Base-by-base conservation (phyloP, 2,113 vertebrate genomes). In the Cercocebus atys region DNA sequence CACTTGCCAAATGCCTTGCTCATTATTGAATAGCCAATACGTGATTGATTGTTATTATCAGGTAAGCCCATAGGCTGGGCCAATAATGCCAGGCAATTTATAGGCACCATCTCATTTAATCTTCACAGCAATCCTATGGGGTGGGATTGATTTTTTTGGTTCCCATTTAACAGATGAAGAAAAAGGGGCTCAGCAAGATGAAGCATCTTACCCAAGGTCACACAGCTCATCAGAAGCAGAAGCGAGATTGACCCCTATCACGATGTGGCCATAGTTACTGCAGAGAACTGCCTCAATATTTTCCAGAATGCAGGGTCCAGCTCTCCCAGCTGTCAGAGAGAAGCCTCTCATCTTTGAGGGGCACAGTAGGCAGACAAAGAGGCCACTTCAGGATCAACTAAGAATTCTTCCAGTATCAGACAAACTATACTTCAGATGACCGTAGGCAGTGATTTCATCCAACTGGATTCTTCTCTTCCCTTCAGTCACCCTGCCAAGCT, bases 1-100 rank as follows among this genome's bases (percentile, higher is more conserved):
- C 52, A 32, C 66, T 38, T 61, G 40, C 47, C 40, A 45, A 5
- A 32, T 13, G 18, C 35, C 57, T 22, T 1, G 5, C 4, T 3
- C 14, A 6, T 8, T 78, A 35, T 3, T 27, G 45, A 47, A 1
- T 4, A 47, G 40, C 47, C 61, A 38, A 1, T 57, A 38, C 38
- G 3, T 3, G 17, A 22, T 23, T 3, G 17, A 22, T 8, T 8
- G 30, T 20, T 52, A 0, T 30, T 78, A 3, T 8, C 4, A 3
- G 7, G 20, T 43, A 43, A 13, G 6, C 2, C 2, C 11, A 8
- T 0, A 14, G 2, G 32, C 12, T 43, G n/a, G 76, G 72, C 16
- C 16, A 68, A 38, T 11, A n/a, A 2, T 22, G 10, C 20, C 27
- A 8, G 55, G 32, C 59, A 23, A 12, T 25, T 57, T 32, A 38